Conservation (phyloP, 2,113 vertebrate species). For the Fulmarus glacialis region DNA sequence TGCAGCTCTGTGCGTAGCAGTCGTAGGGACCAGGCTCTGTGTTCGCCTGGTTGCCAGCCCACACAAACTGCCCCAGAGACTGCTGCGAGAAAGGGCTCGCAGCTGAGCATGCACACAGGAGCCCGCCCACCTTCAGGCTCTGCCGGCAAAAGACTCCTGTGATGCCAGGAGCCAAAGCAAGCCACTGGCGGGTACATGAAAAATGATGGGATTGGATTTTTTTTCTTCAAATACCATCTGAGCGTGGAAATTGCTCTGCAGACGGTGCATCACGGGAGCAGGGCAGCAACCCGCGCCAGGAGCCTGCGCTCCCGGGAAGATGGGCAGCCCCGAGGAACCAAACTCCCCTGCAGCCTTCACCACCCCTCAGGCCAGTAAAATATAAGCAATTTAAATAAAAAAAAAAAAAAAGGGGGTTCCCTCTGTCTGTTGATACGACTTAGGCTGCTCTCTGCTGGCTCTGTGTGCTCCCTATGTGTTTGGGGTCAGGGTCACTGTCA, state of each 20-base stretch:
- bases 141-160: background rate
- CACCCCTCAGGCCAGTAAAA: background rate
- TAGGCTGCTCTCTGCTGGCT: background rate
- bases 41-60: background rate
- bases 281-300: background rate
- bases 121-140: background rate
- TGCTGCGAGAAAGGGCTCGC: background rate
- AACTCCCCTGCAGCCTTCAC: background rate
- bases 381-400: background rate
- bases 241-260: background rate
- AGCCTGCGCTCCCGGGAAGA: background rate
- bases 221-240: background rate
- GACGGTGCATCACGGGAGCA: accelerated
- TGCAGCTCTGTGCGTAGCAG: background rate
- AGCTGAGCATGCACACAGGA: accelerated
- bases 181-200: background rate
- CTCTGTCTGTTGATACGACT: background rate
- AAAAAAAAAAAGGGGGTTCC: accelerated
- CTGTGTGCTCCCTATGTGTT: background rate
- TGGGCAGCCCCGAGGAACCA: background rate
- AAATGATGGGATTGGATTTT: background rate
- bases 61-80: background rate
- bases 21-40: background rate
- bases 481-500: background rate
- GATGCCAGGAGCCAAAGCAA: background rate